Percentiles rank a stretch among this genome's conserved stretches.
Conservation (phyloP, 2,113 vertebrate genomes). For the Hypocryptadius cinnamomeus region DNA sequence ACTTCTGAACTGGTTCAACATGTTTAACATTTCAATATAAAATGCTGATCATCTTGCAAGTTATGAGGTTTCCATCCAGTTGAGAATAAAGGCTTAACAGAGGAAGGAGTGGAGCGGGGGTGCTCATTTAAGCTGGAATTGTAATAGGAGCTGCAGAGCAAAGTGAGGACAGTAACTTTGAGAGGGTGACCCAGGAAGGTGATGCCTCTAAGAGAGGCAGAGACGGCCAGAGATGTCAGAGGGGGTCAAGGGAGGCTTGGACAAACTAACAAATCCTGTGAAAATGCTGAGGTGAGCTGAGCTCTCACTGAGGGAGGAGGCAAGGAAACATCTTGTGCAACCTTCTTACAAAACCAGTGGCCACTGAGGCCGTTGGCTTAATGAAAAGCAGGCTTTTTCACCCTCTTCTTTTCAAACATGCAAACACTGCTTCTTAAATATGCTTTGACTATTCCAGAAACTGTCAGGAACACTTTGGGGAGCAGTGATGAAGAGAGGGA, state of each 20-base stretch:
- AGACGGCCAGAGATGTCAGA: not conserved
- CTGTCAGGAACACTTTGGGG: not conserved
- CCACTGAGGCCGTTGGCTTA: not conserved
- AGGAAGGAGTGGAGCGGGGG: not conserved
- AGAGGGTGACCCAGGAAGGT: not conserved
- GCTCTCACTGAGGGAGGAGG: not conserved
- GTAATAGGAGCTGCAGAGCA: not conserved
- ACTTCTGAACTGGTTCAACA: slow-evolving; percentile 57
- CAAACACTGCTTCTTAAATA: not conserved
- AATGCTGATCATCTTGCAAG: slow-evolving; percentile 7
- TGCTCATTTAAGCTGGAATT: not conserved
- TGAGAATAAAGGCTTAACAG: not conserved
- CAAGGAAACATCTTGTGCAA: not conserved
- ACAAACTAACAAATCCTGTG: not conserved
- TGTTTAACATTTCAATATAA: slow-evolving; percentile 34
- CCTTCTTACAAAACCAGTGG: not conserved
- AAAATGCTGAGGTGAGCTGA: not conserved
- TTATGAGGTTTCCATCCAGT: not conserved
- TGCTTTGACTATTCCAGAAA: not conserved
- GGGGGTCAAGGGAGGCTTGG: not conserved
- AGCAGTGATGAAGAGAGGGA: not conserved
- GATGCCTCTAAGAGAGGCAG: not conserved
- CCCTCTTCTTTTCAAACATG: not conserved
- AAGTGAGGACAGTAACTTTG: not conserved
- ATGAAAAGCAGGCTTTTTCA: slow-evolving; percentile 10